Evolutionary conservation across 2,888 invertebrate genomes (phyloP).

Genomic region (Machimus rusticus): DNA sequence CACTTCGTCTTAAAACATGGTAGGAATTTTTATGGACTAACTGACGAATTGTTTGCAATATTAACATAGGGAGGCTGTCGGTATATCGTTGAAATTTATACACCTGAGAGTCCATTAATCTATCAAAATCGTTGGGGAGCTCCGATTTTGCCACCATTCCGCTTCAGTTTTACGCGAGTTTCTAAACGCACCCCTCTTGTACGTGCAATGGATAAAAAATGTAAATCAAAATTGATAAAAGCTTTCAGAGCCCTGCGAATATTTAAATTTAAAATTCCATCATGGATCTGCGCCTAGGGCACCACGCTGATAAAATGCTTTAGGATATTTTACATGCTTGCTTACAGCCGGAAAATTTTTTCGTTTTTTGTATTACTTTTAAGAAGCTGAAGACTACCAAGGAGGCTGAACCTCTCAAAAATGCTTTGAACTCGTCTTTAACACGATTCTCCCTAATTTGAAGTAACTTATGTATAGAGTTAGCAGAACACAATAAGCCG

Average conservation of each 20-base stretch:
- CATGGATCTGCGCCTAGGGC: not conserved
- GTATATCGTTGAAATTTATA: conserved; percentile 3
- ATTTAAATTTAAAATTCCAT: conserved; percentile 25
- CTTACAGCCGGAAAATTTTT: not conserved
- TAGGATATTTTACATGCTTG: not conserved
- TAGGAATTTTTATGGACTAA: conserved; percentile 20
- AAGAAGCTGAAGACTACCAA: not conserved
- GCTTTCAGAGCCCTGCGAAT: not conserved
- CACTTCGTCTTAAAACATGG: not conserved
- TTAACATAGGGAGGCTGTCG: not conserved
- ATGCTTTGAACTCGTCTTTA: not conserved
- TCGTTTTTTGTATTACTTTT: not conserved
- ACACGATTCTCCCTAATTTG: not conserved
- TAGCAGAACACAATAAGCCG: not conserved
- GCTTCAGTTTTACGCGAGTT: not conserved
- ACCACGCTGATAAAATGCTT: not conserved
- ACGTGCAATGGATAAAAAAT: not conserved
- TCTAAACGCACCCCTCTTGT: not conserved
- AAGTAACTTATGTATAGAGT: not conserved
- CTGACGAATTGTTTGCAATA: not conserved
- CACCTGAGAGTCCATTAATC: conserved; percentile 15
- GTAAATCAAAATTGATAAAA: conserved; percentile 24
- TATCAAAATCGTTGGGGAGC: not conserved
- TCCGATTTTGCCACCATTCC: not conserved
- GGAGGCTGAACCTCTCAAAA: not conserved